Conservation (phyloP, 2,888 invertebrate species). For the Stratiomys singularior region DNA sequence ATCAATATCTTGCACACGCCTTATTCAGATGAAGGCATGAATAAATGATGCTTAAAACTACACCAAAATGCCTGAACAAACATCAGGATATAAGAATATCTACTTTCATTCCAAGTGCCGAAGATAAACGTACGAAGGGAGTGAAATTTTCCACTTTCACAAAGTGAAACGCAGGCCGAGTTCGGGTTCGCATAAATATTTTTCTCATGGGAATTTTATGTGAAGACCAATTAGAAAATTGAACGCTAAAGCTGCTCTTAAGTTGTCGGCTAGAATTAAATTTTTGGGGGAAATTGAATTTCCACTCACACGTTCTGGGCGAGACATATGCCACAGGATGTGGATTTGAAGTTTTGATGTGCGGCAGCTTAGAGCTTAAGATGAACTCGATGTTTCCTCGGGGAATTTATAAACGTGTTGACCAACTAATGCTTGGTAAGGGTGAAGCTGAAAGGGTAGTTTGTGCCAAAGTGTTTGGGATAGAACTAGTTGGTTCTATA, state of each 20-base stretch:
- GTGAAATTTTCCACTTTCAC: constrained; percentile 1
- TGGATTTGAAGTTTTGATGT: constrained; percentile 19
- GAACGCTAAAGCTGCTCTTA: constrained; percentile 29
- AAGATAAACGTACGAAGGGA: not conserved
- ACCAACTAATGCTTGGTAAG: constrained; percentile 47
- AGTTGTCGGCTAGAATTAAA: constrained; percentile 17
- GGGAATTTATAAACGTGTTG: constrained; percentile 45
- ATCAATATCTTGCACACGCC: constrained; percentile 8
- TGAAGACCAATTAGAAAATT: constrained; percentile 44
- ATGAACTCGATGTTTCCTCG: constrained; percentile 30
- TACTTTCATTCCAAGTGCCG: not conserved
- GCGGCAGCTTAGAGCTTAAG: constrained; percentile 16
- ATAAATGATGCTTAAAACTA: constrained; percentile 44
- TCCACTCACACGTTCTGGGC: constrained; percentile 17
- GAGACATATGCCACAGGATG: not conserved
- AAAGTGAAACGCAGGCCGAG: not conserved
- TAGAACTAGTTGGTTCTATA: not conserved
- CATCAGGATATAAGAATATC: constrained; percentile 17
- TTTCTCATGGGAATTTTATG: constrained; percentile 32
- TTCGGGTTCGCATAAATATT: constrained; percentile 31
- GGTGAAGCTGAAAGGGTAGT: constrained; percentile 2
- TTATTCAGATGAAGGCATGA: constrained; percentile 46
- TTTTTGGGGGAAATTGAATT: constrained; percentile 35
- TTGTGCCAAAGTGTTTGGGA: not conserved
- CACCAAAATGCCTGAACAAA: constrained; percentile 26